Evolutionary conservation across 2,888 invertebrate genomes (phyloP).

Genomic region (Pseudeuparius sepicola): DNA sequence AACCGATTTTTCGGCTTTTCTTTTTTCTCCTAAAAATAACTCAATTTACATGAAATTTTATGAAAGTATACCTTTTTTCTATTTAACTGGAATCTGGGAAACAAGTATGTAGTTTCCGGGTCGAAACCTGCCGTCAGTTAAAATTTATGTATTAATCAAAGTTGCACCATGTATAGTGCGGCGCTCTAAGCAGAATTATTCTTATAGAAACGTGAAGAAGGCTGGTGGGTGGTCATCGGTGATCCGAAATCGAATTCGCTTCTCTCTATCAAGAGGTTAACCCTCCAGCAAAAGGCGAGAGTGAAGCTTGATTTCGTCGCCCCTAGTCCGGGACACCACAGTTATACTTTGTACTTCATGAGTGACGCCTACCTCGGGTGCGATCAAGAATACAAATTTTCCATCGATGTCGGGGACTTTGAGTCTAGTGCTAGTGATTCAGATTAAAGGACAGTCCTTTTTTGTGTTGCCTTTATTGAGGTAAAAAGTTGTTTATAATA

Average conservation of each 20-base stretch:
- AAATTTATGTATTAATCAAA: too few relatives aligned
- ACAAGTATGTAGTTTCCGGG: too few relatives aligned
- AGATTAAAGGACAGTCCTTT: conserved; percentile 37
- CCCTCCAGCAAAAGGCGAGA: conserved; percentile 86
- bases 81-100: too few relatives aligned
- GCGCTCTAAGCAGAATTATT: too few relatives aligned
- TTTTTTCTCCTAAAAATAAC: too few relatives aligned
- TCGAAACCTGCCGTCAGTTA: too few relatives aligned
- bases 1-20: too few relatives aligned
- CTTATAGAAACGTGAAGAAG: conserved; percentile 78
- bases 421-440: conserved; percentile 54
- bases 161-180: too few relatives aligned
- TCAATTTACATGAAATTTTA: too few relatives aligned
- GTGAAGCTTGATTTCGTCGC: conserved; percentile 87
- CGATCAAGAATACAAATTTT: conserved; percentile 97
- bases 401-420: conserved; percentile 69
- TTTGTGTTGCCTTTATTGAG: neutral
- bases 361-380: conserved; percentile 98
- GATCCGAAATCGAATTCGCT: conserved; percentile 90
- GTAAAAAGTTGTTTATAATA: neutral
- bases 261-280: conserved; percentile 92
- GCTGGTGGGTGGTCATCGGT: conserved; percentile 98
- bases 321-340: conserved; percentile 77
- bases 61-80: too few relatives aligned
- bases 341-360: conserved; percentile 96